Evolutionary conservation across 2,113 vertebrate species (phyloP).

Genomic region (Tyrannus savana): DNA sequence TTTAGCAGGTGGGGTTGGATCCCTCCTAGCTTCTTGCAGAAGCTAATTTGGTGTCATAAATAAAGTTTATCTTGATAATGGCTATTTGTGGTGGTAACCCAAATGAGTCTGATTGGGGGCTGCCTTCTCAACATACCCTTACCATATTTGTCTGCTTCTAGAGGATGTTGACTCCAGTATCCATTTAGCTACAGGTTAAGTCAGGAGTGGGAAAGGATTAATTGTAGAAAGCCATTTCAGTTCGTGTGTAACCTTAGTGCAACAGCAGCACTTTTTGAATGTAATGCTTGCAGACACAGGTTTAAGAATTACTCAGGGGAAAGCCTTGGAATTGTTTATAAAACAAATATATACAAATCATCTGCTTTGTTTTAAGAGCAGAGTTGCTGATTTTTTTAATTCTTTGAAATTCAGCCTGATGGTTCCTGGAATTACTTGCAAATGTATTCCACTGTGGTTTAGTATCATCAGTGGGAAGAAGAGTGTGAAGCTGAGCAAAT

Average conservation of each 20-base stretch:
- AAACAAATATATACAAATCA: not conserved
- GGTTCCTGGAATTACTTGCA: conserved; percentile 45
- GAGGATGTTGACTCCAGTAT: not conserved
- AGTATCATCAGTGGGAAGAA: conserved; percentile 54
- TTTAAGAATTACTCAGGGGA: not conserved
- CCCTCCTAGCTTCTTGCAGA: not conserved
- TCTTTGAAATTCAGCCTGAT: conserved; percentile 32
- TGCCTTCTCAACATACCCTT: not conserved
- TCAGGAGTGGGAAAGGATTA: not conserved
- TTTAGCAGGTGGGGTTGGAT: not conserved
- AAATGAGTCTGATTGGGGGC: not conserved
- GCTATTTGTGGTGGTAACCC: not conserved
- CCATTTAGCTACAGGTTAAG: not conserved
- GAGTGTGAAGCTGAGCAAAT: conserved; percentile 51
- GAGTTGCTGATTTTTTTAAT: not conserved
- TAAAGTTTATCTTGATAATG: not conserved
- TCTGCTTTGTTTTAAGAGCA: not conserved
- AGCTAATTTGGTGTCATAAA: not conserved
- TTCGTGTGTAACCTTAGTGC: not conserved
- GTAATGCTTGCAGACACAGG: not conserved
- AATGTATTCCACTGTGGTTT: conserved; percentile 52
- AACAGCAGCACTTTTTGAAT: not conserved
- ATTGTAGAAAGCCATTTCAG: not conserved
- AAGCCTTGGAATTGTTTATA: not conserved
- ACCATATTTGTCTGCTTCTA: not conserved